A percentile compares a stretch with the other conserved stretches of the same genome.
These are phyloP conservation scores for Elymnias hypermnestra DNA, from an alignment of 1,140 invertebrate genomes.

Conservation along the genomic window DNA sequence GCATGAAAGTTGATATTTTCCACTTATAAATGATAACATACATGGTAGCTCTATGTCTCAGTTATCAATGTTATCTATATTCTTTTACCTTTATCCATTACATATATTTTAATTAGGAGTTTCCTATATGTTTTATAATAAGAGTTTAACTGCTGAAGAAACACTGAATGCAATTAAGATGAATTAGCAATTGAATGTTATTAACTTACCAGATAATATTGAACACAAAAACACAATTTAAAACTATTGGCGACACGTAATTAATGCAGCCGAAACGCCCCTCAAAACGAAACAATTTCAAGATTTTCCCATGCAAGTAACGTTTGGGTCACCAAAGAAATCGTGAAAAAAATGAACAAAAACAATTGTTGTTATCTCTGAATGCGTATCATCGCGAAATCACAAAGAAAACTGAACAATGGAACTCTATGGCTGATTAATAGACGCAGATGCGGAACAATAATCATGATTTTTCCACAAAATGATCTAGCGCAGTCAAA, in stretches of 20 bases:
- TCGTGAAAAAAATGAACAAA: constrained; percentile 44
- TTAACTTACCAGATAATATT: constrained; percentile 43
- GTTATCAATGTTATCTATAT: too few species aligned
- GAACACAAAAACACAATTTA: constrained; percentile 57
- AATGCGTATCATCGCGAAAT: constrained; percentile 48
- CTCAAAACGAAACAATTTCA: constrained; percentile 1
- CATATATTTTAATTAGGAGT: too few species aligned
- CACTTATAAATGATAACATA: too few species aligned
- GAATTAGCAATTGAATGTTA: neutral
- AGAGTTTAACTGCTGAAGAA: too few species aligned
- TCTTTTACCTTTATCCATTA: too few species aligned
- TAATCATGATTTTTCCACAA: constrained; percentile 36
- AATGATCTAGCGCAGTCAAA: constrained; percentile 40
- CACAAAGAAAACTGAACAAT: constrained; percentile 65
- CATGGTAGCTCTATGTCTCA: too few species aligned
- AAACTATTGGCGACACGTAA: constrained; percentile 46
- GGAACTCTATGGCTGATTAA: constrained; percentile 50
- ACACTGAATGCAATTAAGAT: neutral
- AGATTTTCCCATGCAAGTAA: constrained; percentile 1
- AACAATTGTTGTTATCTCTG: constrained; percentile 60
- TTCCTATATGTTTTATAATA: too few species aligned
- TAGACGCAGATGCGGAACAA: constrained; percentile 39
- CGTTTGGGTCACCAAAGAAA: constrained; percentile 11
- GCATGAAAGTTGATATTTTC: too few species aligned
- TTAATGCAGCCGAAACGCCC: constrained; percentile 1